These are phyloP conservation scores for Drosophila aff. DNA, from an alignment of 1,140 invertebrate genomes.

Conservation along the genomic window DNA sequence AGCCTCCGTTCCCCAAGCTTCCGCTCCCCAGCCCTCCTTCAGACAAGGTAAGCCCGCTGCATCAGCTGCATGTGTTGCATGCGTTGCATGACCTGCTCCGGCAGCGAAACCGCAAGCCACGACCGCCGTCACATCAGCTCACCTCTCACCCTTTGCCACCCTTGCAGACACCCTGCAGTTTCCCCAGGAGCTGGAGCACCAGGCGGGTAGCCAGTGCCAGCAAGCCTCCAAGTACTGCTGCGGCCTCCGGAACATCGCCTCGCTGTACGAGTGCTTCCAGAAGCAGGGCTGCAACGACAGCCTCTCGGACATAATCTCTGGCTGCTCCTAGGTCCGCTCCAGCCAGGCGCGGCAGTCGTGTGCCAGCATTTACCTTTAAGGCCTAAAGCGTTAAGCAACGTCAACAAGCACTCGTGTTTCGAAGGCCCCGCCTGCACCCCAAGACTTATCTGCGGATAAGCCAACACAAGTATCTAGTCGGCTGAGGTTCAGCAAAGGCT, in stretches of 20 bases:
- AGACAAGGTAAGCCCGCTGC: slow-evolving; percentile 39
- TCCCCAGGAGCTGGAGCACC: slow-evolving; percentile 39
- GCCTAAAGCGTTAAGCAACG: slow-evolving; percentile 19
- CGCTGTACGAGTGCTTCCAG: slow-evolving; percentile 60
- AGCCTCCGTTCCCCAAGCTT: not conserved
- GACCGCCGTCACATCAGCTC: not conserved
- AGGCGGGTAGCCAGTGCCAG: slow-evolving; percentile 46
- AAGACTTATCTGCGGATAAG: not conserved
- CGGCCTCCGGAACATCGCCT: slow-evolving; percentile 24
- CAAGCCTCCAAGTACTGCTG: slow-evolving; percentile 54
- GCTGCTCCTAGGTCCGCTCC: slow-evolving; percentile 52
- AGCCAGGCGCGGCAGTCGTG: slow-evolving; percentile 1
- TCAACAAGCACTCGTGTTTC: slow-evolving; percentile 12
- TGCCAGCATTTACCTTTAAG: slow-evolving; percentile 38
- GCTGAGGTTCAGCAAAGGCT: slow-evolving; percentile 14
- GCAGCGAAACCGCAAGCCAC: slow-evolving; percentile 8
- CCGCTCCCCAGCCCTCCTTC: slow-evolving; percentile 16
- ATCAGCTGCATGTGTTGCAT: not conserved
- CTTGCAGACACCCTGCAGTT: slow-evolving; percentile 47
- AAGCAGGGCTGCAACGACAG: slow-evolving; percentile 42
- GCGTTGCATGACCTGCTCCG: not conserved
- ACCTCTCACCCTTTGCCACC: slow-evolving; percentile 5
- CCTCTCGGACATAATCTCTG: slow-evolving; percentile 51
- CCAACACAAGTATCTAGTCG: slow-evolving; percentile 32
- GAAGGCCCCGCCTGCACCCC: slow-evolving; percentile 11